These are phyloP conservation scores for Tragelaphus scriptus DNA, from an alignment of 2,113 vertebrate genomes.

Conservation along the genomic window DNA sequence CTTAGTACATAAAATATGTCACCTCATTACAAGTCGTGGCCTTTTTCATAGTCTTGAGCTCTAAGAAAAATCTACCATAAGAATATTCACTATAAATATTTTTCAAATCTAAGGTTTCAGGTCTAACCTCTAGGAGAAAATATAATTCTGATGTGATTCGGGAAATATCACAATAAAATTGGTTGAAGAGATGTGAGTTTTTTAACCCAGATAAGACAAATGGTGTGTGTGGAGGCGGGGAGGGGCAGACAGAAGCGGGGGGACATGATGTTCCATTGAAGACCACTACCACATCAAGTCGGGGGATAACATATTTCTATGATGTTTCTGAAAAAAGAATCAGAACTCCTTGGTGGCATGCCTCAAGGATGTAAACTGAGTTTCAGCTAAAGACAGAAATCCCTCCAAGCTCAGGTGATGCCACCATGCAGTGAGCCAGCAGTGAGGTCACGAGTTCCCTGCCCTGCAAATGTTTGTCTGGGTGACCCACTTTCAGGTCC, in stretches of 20 bases:
- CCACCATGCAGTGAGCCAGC: neutral
- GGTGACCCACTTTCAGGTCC: neutral
- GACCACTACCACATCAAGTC: neutral
- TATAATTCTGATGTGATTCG: neutral
- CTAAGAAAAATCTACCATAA: neutral
- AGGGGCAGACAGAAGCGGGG: rapidly evolving
- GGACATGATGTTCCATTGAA: neutral
- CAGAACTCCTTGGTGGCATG: neutral
- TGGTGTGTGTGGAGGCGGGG: rapidly evolving
- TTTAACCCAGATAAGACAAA: neutral
- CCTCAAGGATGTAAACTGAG: neutral
- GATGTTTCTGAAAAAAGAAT: neutral
- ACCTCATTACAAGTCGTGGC: neutral
- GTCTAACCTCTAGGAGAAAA: neutral
- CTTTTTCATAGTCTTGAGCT: neutral
- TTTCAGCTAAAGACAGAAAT: neutral
- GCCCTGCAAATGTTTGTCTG: neutral
- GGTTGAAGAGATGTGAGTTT: neutral
- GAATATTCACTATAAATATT: neutral
- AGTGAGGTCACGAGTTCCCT: rapidly evolving
- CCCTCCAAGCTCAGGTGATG: neutral
- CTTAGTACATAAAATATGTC: neutral
- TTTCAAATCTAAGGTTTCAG: neutral
- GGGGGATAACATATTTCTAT: neutral
- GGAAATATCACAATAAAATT: neutral